Evolutionary conservation across 2,888 invertebrate species (phyloP), one percentile per base, ranked within the genome.

Genomic region (Toxonevra muliebris): DNA sequence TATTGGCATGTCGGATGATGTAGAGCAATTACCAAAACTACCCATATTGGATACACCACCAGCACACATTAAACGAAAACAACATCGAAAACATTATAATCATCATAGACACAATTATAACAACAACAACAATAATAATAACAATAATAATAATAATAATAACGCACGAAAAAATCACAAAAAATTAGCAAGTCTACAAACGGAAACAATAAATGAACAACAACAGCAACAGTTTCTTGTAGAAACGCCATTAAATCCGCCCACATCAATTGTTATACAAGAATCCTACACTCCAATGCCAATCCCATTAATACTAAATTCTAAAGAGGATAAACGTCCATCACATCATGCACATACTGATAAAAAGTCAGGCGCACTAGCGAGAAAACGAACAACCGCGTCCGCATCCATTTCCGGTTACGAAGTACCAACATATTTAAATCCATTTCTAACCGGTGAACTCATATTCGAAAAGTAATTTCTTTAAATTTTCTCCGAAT

Each of bases 391-490:
- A 17, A 76, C 78, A 58, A 77, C 79, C 41, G 76, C 80, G 15
- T 75, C 79, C 0, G 75, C 79, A 60, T 76, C 77, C n/a, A 77
- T 78, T 0, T 77, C 78, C 58, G 77, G 79, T 52, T 82, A 82
- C 61, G 80, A 82, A 68, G 75, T 78, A 48, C 80, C 77, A 68
- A 79, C 80, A 42, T 82, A 82, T 62, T 76, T 82, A 71, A 82
- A 82, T 77, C 82, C 82, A 1, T 80, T 82, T 65, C 75, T 82
- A 43, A 82, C 81, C 67, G 81, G 82, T 58, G 82, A 82, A 71
- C 77, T 82, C 13, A 82, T 82, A 73, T 82, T 82, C 66, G 82
- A 82, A 66, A 82, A 82, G 75, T 82, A 81, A 79, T 30, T 30
- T 30, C 30, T 30, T 4, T 30, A 4, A 30, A 30, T 30, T 4